These are phyloP conservation scores for Drosophila saltans DNA, from an alignment of 1,140 invertebrate species.

Conservation along the genomic window DNA sequence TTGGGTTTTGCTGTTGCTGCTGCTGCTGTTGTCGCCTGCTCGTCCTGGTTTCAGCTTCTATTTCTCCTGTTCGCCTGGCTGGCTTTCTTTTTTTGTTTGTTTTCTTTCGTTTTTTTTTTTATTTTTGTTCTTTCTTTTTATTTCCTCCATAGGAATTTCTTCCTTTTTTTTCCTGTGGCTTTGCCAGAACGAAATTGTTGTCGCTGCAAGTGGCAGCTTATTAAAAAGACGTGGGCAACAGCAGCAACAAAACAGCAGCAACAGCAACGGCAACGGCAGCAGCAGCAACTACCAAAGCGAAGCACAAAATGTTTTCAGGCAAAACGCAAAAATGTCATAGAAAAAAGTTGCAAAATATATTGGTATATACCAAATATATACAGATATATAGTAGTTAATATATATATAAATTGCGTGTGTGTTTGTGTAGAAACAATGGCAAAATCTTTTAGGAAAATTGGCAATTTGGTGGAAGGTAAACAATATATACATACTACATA, in stretches of 20 bases:
- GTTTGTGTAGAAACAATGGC: conserved; percentile 34
- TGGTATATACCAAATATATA: conserved; percentile 11
- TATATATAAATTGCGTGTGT: background rate
- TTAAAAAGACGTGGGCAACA: conserved; percentile 73
- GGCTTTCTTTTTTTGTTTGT: conserved; percentile 27
- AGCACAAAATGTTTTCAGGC: conserved; percentile 50
- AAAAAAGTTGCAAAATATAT: conserved; percentile 31
- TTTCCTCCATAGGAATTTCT: conserved; percentile 22
- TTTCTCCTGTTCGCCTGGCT: conserved; percentile 53
- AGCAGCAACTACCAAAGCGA: conserved; percentile 17
- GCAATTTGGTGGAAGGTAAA: conserved; percentile 25
- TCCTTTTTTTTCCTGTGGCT: conserved; percentile 41
- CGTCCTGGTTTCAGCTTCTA: conserved; percentile 40
- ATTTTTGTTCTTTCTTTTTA: conserved; percentile 13
- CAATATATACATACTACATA: background rate
- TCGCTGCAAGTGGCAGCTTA: conserved; percentile 76
- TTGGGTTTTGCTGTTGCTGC: conserved; percentile 37
- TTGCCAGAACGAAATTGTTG: conserved; percentile 57
- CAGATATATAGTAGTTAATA: background rate
- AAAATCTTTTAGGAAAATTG: conserved; percentile 16
- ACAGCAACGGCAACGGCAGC: conserved; percentile 24
- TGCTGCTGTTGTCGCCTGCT: conserved; percentile 3
- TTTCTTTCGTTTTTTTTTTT: conserved; percentile 2
- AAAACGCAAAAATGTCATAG: conserved; percentile 52
- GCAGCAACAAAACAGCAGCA: conserved; percentile 29